A percentile compares a stretch with the other conserved stretches of the same genome.
These are phyloP conservation scores for Drosophila kohkoa DNA, from an alignment of 1,140 invertebrate species.

Conservation along the genomic window DNA sequence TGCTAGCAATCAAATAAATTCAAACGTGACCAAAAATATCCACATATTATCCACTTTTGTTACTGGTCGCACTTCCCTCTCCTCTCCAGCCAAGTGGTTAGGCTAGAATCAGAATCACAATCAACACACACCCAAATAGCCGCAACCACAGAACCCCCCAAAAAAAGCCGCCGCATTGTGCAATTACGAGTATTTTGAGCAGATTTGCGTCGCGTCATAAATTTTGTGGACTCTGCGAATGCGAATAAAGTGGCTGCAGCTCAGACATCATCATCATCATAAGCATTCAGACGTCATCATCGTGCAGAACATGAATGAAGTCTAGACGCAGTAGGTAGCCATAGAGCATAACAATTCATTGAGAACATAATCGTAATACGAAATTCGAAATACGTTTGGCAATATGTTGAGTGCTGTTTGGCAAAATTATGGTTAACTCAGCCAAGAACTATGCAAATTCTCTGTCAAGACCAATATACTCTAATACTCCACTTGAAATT, in stretches of 20 bases:
- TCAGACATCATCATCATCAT: constrained; percentile 60
- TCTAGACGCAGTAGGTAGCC: constrained; percentile 40
- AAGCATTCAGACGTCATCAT: constrained; percentile 20
- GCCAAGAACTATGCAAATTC: constrained; percentile 19
- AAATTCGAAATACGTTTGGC: constrained; percentile 24
- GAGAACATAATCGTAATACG: constrained; percentile 58
- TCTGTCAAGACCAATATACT: background rate
- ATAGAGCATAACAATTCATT: constrained; percentile 40
- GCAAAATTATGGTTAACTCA: constrained; percentile 8
- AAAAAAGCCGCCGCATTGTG: constrained; percentile 27
- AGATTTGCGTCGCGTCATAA: constrained; percentile 78
- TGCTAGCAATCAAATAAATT: constrained; percentile 83
- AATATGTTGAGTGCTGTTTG: constrained; percentile 27
- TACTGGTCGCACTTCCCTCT: constrained; percentile 4
- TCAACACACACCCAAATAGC: background rate
- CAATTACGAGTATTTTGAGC: constrained; percentile 65
- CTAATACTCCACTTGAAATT: background rate
- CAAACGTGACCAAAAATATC: constrained; percentile 84
- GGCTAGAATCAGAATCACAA: constrained; percentile 8
- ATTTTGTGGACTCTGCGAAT: constrained; percentile 43
- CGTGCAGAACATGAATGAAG: constrained; percentile 24
- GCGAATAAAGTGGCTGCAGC: constrained; percentile 48
- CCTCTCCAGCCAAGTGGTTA: constrained; percentile 24
- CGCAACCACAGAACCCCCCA: background rate
- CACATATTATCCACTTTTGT: constrained; percentile 80